Evolutionary conservation across 2,888 invertebrate genomes (phyloP).

Genomic region (Microctonus brassicae): DNA sequence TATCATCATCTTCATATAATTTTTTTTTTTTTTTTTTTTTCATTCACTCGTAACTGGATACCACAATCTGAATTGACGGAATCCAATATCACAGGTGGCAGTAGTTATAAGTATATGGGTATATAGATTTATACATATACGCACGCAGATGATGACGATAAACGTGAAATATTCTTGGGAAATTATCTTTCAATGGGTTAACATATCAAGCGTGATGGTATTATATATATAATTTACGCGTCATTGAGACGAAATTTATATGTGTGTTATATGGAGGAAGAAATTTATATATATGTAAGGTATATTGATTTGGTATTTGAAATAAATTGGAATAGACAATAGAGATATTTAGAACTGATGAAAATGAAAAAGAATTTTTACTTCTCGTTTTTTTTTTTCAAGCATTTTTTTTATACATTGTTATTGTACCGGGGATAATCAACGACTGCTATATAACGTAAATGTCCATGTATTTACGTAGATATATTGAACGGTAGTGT

Average conservation of each 20-base stretch:
- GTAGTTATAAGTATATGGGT: constrained; percentile 7
- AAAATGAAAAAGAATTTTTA: constrained; percentile 17
- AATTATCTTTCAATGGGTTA: background rate
- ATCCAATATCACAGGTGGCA: constrained; percentile 66
- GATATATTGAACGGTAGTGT: background rate
- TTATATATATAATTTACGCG: too few relatives aligned
- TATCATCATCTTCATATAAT: constrained; percentile 18
- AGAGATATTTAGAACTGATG: background rate
- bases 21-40: too few relatives aligned
- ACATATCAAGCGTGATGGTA: background rate
- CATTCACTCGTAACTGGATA: constrained; percentile 60
- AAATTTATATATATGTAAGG: background rate
- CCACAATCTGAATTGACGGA: constrained; percentile 62
- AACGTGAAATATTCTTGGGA: background rate
- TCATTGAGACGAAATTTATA: background rate
- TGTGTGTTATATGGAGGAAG: background rate
- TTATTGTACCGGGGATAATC: constrained; percentile 35
- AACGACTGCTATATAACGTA: constrained; percentile 11
- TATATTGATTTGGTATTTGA: background rate
- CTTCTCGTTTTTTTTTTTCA: background rate
- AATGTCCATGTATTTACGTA: background rate
- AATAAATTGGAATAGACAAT: constrained; percentile 13
- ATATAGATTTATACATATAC: background rate
- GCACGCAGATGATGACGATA: constrained; percentile 7
- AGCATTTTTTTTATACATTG: constrained; percentile 6